phyloP scores from a whole-genome alignment of 2,797 vertebrate genomes.

The Sebastes steindachneri region DNA sequence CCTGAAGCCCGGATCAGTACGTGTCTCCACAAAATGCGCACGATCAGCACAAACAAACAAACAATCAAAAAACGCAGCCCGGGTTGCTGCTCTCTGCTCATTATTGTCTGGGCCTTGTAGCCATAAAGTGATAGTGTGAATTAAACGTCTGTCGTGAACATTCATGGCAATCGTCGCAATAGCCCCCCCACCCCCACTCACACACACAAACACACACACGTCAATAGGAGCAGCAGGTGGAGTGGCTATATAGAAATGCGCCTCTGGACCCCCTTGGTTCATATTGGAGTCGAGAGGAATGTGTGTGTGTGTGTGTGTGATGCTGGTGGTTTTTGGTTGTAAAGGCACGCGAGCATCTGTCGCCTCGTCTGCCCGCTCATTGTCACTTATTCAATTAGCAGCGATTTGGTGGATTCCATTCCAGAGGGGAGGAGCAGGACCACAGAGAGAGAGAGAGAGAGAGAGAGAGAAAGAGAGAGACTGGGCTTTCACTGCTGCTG shows the following conservation, averaged over 20 bases:
- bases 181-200: not conserved
- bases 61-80: slow-evolving; percentile 2
- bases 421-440: slow-evolving; percentile 57
- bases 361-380: slow-evolving; percentile 88
- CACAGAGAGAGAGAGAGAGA: slow-evolving; percentile 2
- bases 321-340: slow-evolving; percentile 82
- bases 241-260: slow-evolving; percentile 75
- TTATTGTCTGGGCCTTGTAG: slow-evolving; percentile 45
- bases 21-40: slow-evolving; percentile 16
- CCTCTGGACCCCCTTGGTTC: slow-evolving; percentile 68
- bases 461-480: not conserved
- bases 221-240: slow-evolving; percentile 93
- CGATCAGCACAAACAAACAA: slow-evolving; percentile 50
- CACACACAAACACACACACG: not conserved
- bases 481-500: slow-evolving; percentile 60
- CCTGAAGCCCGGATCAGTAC: not conserved
- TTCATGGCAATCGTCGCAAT: slow-evolving; percentile 49
- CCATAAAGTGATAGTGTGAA: slow-evolving; percentile 84
- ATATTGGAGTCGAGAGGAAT: slow-evolving; percentile 80
- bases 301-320: not conserved
- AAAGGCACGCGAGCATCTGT: slow-evolving; percentile 99
- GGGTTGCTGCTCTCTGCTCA: not conserved
- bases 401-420: slow-evolving; percentile 74
- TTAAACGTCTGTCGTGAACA: slow-evolving; percentile 85
- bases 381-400: slow-evolving; percentile 96